Conservation (phyloP, 2,888 invertebrate genomes). For the Patella ulyssiponensis region DNA sequence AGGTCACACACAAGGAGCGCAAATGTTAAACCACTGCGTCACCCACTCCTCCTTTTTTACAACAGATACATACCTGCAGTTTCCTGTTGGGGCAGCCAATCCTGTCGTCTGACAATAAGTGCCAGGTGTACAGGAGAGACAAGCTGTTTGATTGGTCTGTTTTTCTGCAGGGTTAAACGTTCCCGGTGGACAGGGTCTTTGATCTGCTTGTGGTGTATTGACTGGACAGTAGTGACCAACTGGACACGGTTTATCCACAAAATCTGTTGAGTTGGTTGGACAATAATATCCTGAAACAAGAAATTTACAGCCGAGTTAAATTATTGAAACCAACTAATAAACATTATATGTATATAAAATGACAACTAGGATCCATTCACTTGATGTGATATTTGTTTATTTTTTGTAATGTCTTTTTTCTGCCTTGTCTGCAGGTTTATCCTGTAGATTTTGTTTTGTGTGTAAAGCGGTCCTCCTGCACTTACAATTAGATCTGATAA, state of each 20-base stretch:
- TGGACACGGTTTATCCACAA: slow-evolving; percentile 61
- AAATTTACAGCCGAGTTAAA: not conserved
- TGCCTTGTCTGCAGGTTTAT: no score
- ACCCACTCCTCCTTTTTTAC: no score
- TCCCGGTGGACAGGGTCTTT: slow-evolving; percentile 58
- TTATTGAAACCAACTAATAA: not conserved
- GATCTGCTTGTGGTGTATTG: slow-evolving; percentile 50
- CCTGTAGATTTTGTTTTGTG: no score
- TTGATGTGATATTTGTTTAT: no score
- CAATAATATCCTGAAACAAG: slow-evolving; percentile 64
- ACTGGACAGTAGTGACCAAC: slow-evolving; percentile 66
- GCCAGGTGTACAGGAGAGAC: slow-evolving; percentile 57
- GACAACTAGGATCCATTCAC: no score
- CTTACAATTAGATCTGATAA: no score
- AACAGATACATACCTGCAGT: slow-evolving; percentile 66
- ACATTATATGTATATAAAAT: no score
- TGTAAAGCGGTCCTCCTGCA: no score
- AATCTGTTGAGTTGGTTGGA: slow-evolving; percentile 60
- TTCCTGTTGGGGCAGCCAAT: slow-evolving; percentile 51
- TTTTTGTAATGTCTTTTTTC: no score
- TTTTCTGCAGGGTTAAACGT: slow-evolving; percentile 54
- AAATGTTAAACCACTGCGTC: no score
- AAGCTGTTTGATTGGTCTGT: slow-evolving; percentile 49
- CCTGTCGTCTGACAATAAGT: slow-evolving; percentile 57
- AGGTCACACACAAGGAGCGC: no score